Evolutionary conservation across 2,797 vertebrate species (phyloP).

Genomic region (Oreonectes daqikongensis): DNA sequence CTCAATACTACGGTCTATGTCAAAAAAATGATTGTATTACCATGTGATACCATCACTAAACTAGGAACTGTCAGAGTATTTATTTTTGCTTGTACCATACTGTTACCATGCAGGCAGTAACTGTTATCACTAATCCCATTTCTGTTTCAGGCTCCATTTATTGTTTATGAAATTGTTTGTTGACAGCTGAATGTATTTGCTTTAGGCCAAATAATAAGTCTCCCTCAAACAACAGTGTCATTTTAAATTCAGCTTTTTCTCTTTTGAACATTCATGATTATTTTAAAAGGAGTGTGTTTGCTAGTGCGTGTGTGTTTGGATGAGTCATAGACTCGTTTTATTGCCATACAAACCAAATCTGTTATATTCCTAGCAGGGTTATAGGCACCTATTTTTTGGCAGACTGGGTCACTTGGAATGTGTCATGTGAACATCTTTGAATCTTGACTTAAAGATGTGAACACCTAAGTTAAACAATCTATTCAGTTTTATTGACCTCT

Average conservation of each 20-base stretch:
- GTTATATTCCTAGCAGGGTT: constrained; percentile 2
- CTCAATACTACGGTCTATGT: too few relatives aligned
- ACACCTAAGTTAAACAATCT: too few relatives aligned
- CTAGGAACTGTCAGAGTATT: too few relatives aligned
- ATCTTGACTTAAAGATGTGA: not conserved
- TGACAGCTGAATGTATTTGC: constrained; percentile 42
- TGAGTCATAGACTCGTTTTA: constrained; percentile 39
- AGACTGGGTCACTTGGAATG: not conserved
- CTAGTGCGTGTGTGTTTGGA: constrained; percentile 3
- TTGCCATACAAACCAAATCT: constrained; percentile 21
- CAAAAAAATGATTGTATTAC: not conserved
- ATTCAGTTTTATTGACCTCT: not conserved
- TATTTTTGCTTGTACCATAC: too few relatives aligned
- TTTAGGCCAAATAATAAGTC: constrained; percentile 36
- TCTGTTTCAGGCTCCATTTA: constrained; percentile 25
- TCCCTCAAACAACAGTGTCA: constrained; percentile 43
- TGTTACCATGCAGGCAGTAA: not conserved
- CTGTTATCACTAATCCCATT: constrained; percentile 21
- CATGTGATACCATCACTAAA: not conserved
- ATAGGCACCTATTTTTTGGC: not conserved
- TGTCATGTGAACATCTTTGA: not conserved
- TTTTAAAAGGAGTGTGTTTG: constrained; percentile 37
- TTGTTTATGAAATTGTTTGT: constrained; percentile 37
- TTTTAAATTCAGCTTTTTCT: constrained; percentile 37
- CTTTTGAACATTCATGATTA: constrained; percentile 31